phyloP scores from a whole-genome alignment of 2,113 vertebrate species.

The Heterochromis multidens region DNA sequence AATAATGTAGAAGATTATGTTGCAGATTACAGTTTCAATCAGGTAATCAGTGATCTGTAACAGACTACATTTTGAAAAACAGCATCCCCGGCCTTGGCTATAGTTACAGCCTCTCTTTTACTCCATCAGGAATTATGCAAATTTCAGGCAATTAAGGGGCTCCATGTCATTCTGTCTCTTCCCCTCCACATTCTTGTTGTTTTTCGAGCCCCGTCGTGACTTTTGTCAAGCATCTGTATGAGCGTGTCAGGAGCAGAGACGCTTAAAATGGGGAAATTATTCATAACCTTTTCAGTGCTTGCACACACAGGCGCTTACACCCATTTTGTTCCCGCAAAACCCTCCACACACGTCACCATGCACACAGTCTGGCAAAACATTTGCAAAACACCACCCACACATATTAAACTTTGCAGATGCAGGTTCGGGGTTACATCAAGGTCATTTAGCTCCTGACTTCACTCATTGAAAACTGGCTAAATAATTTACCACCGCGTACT shows the following conservation, averaged over 20 bases:
- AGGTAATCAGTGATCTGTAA: conserved; percentile 64
- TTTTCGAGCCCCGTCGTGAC: conserved; percentile 19
- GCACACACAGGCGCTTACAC: neutral
- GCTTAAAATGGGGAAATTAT: conserved; percentile 49
- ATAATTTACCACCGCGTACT: conserved; percentile 29
- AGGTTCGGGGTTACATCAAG: neutral
- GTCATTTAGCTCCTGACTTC: neutral
- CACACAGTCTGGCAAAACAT: neutral
- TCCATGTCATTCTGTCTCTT: conserved; percentile 34
- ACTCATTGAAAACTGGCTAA: neutral
- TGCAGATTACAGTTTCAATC: conserved; percentile 67
- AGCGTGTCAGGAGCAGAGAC: conserved; percentile 28
- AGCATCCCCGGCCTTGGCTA: conserved; percentile 17
- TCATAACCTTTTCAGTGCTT: neutral
- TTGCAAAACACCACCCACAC: neutral
- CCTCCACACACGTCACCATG: neutral
- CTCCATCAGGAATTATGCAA: conserved; percentile 48
- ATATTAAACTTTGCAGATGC: neutral
- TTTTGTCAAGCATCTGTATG: conserved; percentile 39
- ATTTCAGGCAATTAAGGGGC: conserved; percentile 51
- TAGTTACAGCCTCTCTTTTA: conserved; percentile 11
- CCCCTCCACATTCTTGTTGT: conserved; percentile 16
- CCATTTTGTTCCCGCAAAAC: neutral
- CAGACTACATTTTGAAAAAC: conserved; percentile 57
- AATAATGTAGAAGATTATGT: conserved; percentile 59